Evolutionary conservation across 2,113 vertebrate genomes (phyloP).

Genomic region (Zosterops hypoxanthus): DNA sequence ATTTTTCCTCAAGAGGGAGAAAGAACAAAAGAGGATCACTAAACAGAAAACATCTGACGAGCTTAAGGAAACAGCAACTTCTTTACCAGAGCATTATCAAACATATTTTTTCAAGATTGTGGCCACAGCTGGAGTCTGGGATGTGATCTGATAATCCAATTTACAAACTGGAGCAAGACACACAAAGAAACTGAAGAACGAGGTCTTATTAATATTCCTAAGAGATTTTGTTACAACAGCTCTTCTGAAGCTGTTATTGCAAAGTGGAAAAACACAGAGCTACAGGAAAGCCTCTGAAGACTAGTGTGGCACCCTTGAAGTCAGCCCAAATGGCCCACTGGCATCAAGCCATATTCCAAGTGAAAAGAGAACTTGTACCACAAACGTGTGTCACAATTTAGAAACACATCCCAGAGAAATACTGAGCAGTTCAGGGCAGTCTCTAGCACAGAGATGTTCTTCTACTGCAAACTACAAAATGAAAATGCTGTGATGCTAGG

Average conservation of each 20-base stretch:
- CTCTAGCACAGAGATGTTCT: not conserved
- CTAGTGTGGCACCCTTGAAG: not conserved
- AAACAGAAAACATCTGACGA: not conserved
- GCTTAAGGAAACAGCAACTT: not conserved
- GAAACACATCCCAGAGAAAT: not conserved
- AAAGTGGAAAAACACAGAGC: not conserved
- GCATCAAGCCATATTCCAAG: not conserved
- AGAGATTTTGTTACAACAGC: not conserved
- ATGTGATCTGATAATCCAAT: constrained; percentile 33
- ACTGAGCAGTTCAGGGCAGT: not conserved
- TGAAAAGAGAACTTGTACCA: not conserved
- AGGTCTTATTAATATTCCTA: not conserved
- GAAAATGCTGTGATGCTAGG: not conserved
- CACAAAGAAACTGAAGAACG: not conserved
- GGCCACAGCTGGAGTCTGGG: not conserved
- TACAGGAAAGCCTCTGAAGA: not conserved
- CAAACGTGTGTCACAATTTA: fast-evolving
- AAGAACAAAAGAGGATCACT: not conserved
- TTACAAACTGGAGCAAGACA: constrained; percentile 38
- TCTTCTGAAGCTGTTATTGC: not conserved
- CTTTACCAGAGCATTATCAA: not conserved
- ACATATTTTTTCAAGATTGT: not conserved
- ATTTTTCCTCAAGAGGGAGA: constrained; percentile 81
- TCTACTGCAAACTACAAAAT: not conserved
- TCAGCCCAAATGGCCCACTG: not conserved